phyloP scores from a whole-genome alignment of 2,888 invertebrate genomes.

The Cyaniris semiargus region DNA sequence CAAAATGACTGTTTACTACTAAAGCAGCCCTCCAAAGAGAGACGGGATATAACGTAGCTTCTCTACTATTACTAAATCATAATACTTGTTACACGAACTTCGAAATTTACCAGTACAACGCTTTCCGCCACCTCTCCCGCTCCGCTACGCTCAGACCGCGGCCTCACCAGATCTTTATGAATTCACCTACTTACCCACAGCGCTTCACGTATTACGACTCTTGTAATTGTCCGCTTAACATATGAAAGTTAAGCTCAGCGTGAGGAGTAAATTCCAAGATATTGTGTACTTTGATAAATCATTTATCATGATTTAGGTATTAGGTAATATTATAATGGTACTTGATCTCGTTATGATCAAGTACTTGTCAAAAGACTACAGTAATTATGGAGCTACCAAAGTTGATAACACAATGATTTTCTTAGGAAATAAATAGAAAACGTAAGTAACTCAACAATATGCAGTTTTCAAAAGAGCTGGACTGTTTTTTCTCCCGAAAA shows the following conservation, averaged over 20 bases:
- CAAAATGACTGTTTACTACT: background rate
- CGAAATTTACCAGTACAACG: background rate
- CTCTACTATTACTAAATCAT: background rate
- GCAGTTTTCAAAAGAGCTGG: too few species aligned
- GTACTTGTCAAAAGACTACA: too few species aligned
- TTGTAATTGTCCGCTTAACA: conserved; percentile 30
- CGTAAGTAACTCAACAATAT: too few species aligned
- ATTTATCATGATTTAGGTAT: background rate
- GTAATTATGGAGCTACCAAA: too few species aligned
- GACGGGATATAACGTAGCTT: background rate
- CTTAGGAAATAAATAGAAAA: too few species aligned
- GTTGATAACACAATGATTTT: too few species aligned
- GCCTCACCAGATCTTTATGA: conserved; percentile 32
- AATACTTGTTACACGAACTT: background rate
- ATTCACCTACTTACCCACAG: conserved; percentile 54
- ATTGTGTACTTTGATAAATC: background rate
- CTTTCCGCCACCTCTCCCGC: background rate
- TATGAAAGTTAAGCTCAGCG: conserved; percentile 26
- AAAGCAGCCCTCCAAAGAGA: background rate
- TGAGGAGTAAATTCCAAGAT: background rate
- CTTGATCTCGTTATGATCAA: too few species aligned
- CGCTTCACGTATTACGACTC: conserved; percentile 30
- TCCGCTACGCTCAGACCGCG: conserved; percentile 27
- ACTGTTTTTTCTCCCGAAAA: too few species aligned
- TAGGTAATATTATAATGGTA: too few species aligned